Evolutionary conservation across 64 coral and sea anemone genomes (phyloP).

Genomic region (Montipora efflorescens): DNA sequence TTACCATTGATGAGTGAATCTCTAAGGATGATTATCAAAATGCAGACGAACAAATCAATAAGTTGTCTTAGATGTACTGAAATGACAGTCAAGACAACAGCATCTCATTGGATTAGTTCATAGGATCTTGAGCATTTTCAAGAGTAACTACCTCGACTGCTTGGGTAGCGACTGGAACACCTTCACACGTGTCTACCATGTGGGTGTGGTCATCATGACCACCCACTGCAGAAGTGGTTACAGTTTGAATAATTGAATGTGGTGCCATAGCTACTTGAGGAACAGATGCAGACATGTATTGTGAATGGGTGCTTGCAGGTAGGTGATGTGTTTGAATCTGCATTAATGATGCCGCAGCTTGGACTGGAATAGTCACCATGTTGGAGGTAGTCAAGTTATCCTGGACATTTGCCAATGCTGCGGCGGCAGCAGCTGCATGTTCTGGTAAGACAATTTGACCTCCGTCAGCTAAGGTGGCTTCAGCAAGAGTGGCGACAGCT

Average conservation of each 20-base stretch:
- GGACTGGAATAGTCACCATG: conserved; percentile 98
- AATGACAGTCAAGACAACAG: too few relatives aligned
- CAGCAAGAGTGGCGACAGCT: conserved; percentile 97
- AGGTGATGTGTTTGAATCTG: conserved; percentile 91
- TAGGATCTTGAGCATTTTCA: conserved; percentile 90
- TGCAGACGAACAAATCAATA: too few relatives aligned
- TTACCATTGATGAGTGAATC: too few relatives aligned
- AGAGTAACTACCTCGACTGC: conserved; percentile 98
- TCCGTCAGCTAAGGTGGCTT: conserved; percentile 96
- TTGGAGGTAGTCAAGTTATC: conserved; percentile 83
- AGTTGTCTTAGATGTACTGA: too few relatives aligned
- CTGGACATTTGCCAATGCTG: conserved; percentile 90
- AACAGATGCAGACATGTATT: conserved; percentile 85
- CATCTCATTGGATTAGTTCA: conserved; percentile 27
- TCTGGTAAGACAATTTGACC: conserved; percentile 98
- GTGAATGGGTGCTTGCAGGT: conserved; percentile 67
- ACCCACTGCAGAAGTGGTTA: conserved; percentile 72
- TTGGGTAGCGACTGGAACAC: conserved; percentile 96
- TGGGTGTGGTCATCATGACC: conserved; percentile 85
- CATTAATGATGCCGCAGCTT: conserved; percentile 96
- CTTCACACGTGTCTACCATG: conserved; percentile 88
- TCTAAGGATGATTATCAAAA: too few relatives aligned
- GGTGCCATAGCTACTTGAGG: conserved; percentile 99
- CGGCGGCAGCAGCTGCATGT: conserved; percentile 88
- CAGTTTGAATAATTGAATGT: conserved; percentile 91